Evolutionary conservation across 2,113 vertebrate species (phyloP).

Genomic region (Cygnus atratus): DNA sequence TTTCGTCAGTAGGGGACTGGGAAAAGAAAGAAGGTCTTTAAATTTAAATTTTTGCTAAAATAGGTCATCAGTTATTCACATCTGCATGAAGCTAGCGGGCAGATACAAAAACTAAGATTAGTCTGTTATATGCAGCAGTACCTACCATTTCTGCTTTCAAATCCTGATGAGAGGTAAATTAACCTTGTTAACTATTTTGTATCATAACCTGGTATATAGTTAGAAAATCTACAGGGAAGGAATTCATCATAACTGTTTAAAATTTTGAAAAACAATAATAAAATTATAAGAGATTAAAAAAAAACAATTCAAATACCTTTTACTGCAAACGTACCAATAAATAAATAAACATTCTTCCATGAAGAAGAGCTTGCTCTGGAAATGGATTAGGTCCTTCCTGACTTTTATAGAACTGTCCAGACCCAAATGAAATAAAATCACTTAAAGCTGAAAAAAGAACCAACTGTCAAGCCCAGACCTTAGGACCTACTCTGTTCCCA

Average conservation of each 20-base stretch:
- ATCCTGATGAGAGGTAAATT: background rate
- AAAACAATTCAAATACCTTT: background rate
- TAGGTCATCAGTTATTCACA: background rate
- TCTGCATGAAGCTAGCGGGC: background rate
- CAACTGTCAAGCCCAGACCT: background rate
- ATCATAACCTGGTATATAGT: background rate
- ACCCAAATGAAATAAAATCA: background rate
- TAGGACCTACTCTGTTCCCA: background rate
- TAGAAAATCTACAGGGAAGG: background rate
- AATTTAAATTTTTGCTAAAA: constrained; percentile 4
- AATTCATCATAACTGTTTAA: background rate
- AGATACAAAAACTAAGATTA: background rate
- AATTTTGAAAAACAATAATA: background rate
- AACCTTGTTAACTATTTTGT: background rate
- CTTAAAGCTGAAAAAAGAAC: background rate
- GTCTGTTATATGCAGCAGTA: background rate
- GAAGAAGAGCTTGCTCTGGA: background rate
- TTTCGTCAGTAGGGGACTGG: background rate
- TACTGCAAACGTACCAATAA: background rate
- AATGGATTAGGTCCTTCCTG: background rate
- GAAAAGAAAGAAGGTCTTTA: constrained; percentile 25
- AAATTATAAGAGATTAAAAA: background rate
- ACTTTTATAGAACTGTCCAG: background rate
- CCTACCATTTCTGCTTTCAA: background rate
- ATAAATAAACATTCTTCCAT: background rate